Evolutionary conservation across 1,140 invertebrate species (phyloP).

Genomic region (Proctacanthus coquilletti): DNA sequence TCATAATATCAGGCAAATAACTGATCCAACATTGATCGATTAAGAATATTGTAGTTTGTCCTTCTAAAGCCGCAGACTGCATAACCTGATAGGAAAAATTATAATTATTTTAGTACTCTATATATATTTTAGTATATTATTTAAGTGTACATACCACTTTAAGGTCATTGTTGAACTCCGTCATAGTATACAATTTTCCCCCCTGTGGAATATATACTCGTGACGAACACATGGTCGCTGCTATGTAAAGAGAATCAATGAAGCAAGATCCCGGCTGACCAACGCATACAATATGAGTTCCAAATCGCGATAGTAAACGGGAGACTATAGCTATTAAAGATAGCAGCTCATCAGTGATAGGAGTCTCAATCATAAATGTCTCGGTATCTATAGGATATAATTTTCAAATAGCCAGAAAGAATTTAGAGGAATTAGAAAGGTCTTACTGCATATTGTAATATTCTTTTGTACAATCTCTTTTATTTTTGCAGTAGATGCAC

Average conservation of each 20-base stretch:
- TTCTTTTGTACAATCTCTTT: slow-evolving; percentile 23
- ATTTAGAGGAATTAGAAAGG: not conserved
- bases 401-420: not conserved
- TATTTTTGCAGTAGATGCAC: too few relatives aligned
- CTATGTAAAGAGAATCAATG: slow-evolving; percentile 53
- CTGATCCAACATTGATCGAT: slow-evolving; percentile 52
- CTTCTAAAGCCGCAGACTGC: slow-evolving; percentile 65
- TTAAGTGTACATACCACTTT: slow-evolving; percentile 25
- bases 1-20: slow-evolving; percentile 50
- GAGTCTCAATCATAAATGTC: slow-evolving; percentile 31
- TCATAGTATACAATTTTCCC: slow-evolving; percentile 13
- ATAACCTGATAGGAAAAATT: slow-evolving; percentile 36
- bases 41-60: slow-evolving; percentile 58
- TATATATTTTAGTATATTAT: not conserved
- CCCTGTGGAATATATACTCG: slow-evolving; percentile 37
- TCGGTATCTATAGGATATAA: slow-evolving; percentile 15
- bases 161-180: slow-evolving; percentile 33
- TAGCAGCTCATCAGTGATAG: slow-evolving; percentile 49
- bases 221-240: slow-evolving; percentile 54
- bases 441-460: slow-evolving; percentile 26
- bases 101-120: not conserved
- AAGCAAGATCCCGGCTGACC: slow-evolving; percentile 65
- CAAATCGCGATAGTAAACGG: slow-evolving; percentile 39
- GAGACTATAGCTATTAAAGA: slow-evolving; percentile 45
- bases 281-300: slow-evolving; percentile 54